Conservation (phyloP, 2,888 invertebrate species). For the Drosophila subquinaria region DNA sequence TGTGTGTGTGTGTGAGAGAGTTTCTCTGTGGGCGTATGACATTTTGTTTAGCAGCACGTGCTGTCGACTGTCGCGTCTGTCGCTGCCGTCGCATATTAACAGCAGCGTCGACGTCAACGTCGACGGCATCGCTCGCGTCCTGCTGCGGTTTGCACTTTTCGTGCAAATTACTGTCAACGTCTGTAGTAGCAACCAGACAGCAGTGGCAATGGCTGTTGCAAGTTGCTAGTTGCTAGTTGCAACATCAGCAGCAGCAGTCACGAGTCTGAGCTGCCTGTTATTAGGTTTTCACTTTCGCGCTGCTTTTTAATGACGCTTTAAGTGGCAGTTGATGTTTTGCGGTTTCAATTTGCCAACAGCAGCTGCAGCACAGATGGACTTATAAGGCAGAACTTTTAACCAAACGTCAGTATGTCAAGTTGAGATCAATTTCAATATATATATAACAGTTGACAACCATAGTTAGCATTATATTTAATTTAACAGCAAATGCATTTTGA, state of each 20-base stretch:
- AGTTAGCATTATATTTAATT: background rate
- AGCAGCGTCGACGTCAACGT: conserved; percentile 47
- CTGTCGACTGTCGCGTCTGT: conserved; percentile 43
- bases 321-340: conserved; percentile 46
- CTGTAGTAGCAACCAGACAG: conserved; percentile 44
- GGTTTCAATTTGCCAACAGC: conserved; percentile 48
- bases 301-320: conserved; percentile 52
- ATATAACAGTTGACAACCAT: background rate
- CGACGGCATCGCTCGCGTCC: conserved; percentile 50
- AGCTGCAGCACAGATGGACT: conserved; percentile 6
- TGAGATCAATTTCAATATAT: background rate
- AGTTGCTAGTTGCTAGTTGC: conserved; percentile 36
- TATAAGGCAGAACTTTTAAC: conserved; percentile 17
- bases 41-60: conserved; percentile 79
- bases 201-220: conserved; percentile 31
- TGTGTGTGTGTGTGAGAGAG: conserved; percentile 9
- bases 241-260: conserved; percentile 32
- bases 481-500: no score
- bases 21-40: conserved; percentile 34
- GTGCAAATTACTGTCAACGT: conserved; percentile 65
- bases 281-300: conserved; percentile 61
- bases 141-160: conserved; percentile 69
- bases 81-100: conserved; percentile 64
- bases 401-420: background rate
- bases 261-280: conserved; percentile 17